Percentiles rank a stretch among this genome's conserved stretches.
phyloP scores from a whole-genome alignment of 2,113 vertebrate genomes.

The Okapia johnstoni region DNA sequence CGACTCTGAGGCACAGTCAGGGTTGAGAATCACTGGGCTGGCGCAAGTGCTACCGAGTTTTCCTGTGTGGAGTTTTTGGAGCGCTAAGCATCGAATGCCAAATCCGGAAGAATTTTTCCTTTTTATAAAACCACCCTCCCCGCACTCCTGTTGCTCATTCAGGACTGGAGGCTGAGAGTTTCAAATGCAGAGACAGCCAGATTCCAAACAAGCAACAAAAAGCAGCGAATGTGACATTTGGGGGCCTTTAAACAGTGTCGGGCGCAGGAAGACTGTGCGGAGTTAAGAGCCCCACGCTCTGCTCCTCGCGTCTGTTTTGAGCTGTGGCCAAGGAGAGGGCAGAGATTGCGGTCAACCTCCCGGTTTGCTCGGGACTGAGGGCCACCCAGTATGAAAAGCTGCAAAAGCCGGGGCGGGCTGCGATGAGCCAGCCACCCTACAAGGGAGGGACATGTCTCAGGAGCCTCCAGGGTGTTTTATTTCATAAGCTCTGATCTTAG shows the following conservation, averaged over 20 bases:
- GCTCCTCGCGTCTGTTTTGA: background rate
- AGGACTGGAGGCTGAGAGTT: background rate
- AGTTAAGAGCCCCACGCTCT: background rate
- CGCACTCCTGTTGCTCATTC: background rate
- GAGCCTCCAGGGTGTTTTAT: background rate
- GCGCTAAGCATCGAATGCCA: background rate
- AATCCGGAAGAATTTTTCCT: background rate
- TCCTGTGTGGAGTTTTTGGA: background rate
- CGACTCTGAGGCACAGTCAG: background rate
- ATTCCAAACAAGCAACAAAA: background rate
- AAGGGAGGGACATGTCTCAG: background rate
- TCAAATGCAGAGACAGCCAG: background rate
- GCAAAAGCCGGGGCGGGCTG: background rate
- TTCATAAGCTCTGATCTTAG: background rate
- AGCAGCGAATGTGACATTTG: background rate
- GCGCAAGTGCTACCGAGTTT: accelerated
- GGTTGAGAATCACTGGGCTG: background rate
- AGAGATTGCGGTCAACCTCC: background rate
- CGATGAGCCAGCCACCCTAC: background rate
- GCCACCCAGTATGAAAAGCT: background rate
- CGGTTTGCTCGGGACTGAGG: background rate
- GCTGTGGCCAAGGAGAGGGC: background rate
- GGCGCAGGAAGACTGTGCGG: background rate
- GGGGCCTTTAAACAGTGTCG: background rate
- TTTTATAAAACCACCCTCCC: background rate